Conservation (phyloP, 2,113 vertebrate species). For the Aspiorhynchus laticeps region DNA sequence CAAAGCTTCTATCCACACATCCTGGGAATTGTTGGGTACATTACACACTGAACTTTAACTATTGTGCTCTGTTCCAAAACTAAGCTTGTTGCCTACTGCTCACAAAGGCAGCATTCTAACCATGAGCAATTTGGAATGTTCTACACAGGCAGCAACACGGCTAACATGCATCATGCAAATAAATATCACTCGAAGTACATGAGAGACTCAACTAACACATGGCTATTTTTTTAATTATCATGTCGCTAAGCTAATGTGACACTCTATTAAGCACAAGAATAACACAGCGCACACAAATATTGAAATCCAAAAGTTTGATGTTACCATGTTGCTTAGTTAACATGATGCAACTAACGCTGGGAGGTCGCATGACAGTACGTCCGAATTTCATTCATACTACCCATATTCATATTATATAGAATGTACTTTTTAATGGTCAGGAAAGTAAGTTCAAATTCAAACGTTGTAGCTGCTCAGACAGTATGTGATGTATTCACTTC, state of each 20-base stretch:
- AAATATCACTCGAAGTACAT: not conserved
- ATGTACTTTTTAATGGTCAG: no score
- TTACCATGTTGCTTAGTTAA: not conserved
- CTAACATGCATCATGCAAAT: not conserved
- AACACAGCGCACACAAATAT: not conserved
- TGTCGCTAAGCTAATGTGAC: not conserved
- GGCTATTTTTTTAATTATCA: not conserved
- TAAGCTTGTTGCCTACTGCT: not conserved
- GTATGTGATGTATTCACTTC: no score
- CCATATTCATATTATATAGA: no score
- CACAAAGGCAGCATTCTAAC: not conserved
- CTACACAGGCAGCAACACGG: not conserved
- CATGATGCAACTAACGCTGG: no score
- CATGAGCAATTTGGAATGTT: no score
- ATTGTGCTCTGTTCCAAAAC: not conserved
- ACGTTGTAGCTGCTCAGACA: no score
- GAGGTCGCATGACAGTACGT: no score
- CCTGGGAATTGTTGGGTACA: conserved; percentile 2
- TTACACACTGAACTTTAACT: not conserved
- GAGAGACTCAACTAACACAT: not conserved
- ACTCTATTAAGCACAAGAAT: not conserved
- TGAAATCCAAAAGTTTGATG: not conserved
- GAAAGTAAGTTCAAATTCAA: no score
- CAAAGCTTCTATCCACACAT: conserved; percentile 7
- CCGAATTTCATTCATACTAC: no score